A percentile compares a stretch with the other conserved stretches of the same genome.
phyloP scores from a whole-genome alignment of 2,888 invertebrate species.

The Epicampocera succincta region DNA sequence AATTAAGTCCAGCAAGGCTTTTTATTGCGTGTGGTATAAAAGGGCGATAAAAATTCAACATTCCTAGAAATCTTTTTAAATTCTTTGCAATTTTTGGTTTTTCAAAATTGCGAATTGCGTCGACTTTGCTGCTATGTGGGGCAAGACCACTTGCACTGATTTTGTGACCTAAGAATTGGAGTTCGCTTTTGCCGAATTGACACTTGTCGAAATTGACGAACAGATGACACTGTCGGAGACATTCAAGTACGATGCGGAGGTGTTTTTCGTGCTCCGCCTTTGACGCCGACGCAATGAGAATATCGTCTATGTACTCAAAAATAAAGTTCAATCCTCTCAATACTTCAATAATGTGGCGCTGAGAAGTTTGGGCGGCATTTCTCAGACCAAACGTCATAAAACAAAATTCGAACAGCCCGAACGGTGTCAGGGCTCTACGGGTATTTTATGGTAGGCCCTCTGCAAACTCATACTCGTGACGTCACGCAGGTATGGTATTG shows the following conservation, averaged over 20 bases:
- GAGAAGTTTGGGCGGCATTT: neutral
- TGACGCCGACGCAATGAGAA: neutral
- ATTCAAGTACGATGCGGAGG: neutral
- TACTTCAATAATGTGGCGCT: neutral
- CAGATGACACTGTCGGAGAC: no score
- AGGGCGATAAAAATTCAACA: neutral
- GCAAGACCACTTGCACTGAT: no score
- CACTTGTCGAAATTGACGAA: no score
- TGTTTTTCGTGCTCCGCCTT: neutral
- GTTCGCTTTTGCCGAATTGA: no score
- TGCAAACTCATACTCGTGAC: no score
- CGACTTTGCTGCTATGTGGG: no score
- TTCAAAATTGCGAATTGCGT: no score
- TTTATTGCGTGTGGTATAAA: neutral
- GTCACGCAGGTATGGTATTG: no score
- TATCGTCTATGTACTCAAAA: neutral
- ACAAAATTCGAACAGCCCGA: neutral
- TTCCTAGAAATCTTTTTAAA: neutral
- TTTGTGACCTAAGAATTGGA: no score
- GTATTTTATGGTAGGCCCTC: no score
- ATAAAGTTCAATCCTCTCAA: neutral
- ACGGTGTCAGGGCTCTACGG: neutral
- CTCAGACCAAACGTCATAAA: neutral
- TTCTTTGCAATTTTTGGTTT: no score
- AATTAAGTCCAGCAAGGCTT: neutral